These are phyloP conservation scores for Gadopsis bispinosus DNA, from an alignment of 2,797 vertebrate species.

Conservation along the genomic window DNA sequence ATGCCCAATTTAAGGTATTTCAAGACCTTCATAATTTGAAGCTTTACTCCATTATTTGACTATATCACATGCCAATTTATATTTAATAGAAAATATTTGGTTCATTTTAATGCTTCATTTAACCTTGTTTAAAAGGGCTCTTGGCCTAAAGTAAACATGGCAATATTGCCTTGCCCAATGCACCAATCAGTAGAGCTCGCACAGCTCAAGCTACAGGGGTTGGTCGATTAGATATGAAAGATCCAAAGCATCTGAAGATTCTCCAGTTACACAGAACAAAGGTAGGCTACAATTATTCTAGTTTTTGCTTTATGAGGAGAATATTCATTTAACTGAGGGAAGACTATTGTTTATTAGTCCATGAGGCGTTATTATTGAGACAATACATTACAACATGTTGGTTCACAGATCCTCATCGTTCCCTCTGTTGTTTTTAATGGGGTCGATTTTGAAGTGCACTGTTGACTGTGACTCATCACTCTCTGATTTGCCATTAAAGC, in stretches of 20 bases:
- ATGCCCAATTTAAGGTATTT: neutral
- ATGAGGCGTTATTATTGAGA: constrained; percentile 24
- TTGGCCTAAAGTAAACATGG: constrained; percentile 13
- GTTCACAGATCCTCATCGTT: constrained; percentile 26
- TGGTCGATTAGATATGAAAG: constrained; percentile 14
- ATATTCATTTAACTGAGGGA: constrained; percentile 11
- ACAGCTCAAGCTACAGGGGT: neutral
- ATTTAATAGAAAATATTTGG: constrained; percentile 1
- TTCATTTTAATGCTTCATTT: constrained; percentile 9
- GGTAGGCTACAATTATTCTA: neutral
- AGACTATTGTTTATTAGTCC: constrained; percentile 9
- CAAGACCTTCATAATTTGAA: neutral
- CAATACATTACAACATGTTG: constrained; percentile 25
- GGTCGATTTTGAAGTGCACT: constrained; percentile 38
- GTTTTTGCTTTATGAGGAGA: constrained; percentile 6
- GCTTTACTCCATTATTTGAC: neutral
- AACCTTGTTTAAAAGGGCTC: constrained; percentile 28
- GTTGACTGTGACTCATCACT: constrained; percentile 53
- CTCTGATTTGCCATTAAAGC: constrained; percentile 38
- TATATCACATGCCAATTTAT: neutral
- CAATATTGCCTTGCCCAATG: neutral
- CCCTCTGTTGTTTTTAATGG: constrained; percentile 42
- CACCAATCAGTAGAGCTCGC: constrained; percentile 7
- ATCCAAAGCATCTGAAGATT: constrained; percentile 12
- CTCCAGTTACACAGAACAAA: neutral